These are phyloP conservation scores for Myotis myotis DNA, from an alignment of 2,797 vertebrate genomes.

Conservation along the genomic window DNA sequence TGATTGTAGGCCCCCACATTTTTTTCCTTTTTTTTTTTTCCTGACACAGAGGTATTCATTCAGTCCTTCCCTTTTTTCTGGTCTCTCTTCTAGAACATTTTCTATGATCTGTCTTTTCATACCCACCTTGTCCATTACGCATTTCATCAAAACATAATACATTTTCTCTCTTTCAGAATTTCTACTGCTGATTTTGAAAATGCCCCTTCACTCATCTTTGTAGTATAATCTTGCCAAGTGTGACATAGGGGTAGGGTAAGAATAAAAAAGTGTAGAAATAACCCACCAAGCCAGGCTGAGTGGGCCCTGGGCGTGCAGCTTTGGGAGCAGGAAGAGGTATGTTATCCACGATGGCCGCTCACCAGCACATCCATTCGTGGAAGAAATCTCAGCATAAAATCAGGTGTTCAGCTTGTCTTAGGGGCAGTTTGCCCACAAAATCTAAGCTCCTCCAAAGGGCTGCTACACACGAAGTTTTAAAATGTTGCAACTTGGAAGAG, in stretches of 20 bases:
- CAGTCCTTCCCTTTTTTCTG: background rate
- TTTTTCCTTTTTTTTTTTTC: background rate
- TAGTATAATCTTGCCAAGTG: background rate
- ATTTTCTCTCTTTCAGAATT: background rate
- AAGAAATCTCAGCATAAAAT: conserved; percentile 26
- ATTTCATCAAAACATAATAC: background rate
- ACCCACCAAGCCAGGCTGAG: background rate
- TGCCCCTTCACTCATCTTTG: background rate
- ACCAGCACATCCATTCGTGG: background rate
- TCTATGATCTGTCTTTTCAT: background rate
- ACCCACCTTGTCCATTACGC: background rate
- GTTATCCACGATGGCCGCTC: background rate
- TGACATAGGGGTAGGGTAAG: background rate
- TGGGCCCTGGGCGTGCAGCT: background rate
- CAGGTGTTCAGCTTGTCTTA: background rate
- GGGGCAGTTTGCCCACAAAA: background rate
- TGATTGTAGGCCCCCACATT: background rate
- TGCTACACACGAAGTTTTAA: background rate
- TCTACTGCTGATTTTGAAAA: background rate
- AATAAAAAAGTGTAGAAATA: background rate
- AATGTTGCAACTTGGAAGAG: background rate
- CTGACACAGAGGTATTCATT: background rate
- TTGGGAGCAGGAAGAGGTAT: background rate
- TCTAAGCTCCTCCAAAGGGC: background rate
- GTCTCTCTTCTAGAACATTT: background rate